Evolutionary conservation across 1,140 invertebrate genomes (phyloP).

Genomic region (Aphis gossypii): DNA sequence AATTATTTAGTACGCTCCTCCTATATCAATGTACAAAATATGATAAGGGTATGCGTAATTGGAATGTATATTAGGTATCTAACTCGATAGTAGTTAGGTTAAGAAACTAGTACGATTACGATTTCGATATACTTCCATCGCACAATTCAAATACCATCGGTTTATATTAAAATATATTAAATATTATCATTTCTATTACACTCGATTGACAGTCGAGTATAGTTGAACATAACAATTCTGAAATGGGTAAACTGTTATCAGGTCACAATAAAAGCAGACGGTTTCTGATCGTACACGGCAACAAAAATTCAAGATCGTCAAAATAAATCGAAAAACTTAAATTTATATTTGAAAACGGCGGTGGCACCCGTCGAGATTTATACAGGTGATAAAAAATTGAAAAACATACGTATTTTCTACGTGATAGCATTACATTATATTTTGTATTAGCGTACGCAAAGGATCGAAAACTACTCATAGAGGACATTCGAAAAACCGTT

Average conservation of each 20-base stretch:
- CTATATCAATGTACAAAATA: background rate
- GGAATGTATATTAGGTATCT: background rate
- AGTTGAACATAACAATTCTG: background rate
- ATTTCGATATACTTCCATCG: background rate
- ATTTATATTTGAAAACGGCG: background rate
- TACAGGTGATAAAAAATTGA: background rate
- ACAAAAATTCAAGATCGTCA: background rate
- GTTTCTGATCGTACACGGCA: background rate
- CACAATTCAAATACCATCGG: background rate
- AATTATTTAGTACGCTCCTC: background rate
- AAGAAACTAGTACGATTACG: background rate
- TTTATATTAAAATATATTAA: no score
- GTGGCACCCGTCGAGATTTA: background rate
- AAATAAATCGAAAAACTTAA: background rate
- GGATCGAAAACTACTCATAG: background rate
- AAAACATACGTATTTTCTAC: background rate
- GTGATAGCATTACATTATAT: background rate
- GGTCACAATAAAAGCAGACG: slow-evolving; percentile 11
- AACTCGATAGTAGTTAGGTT: background rate
- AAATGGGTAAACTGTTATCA: background rate
- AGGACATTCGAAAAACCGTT: background rate
- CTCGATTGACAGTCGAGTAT: background rate
- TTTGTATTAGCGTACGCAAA: background rate
- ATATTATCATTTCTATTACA: background rate
- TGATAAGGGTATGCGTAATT: background rate